Conservation (phyloP, 2,797 vertebrate species). For the Thalassophryne amazonica region DNA sequence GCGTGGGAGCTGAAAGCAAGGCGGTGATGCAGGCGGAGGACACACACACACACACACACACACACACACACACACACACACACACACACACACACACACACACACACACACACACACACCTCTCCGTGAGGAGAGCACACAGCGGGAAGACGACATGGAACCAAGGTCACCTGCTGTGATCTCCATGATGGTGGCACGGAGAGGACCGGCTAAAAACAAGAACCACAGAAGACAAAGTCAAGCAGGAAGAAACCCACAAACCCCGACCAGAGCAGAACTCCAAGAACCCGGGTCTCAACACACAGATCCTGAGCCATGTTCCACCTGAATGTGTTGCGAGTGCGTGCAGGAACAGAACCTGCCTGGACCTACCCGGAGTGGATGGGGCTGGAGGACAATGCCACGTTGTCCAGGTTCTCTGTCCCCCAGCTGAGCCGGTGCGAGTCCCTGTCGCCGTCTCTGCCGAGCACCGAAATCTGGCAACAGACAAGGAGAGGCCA, state of each 20-base stretch:
- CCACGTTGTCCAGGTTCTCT: constrained; percentile 95
- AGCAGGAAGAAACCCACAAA: constrained; percentile 7
- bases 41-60: too few species aligned
- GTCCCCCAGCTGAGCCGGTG: constrained; percentile 91
- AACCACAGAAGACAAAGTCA: constrained; percentile 73
- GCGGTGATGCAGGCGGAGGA: constrained; percentile 48
- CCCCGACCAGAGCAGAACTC: neutral
- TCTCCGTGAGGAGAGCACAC: constrained; percentile 65
- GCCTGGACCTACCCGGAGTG: constrained; percentile 89
- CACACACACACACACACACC: constrained; percentile 56
- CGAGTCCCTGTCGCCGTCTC: constrained; percentile 87
- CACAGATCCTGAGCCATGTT: too few species aligned
- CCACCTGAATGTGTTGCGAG: too few species aligned
- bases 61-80: constrained; percentile 40
- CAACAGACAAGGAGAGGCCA: constrained; percentile 7
- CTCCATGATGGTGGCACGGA: constrained; percentile 93
- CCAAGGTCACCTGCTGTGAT: constrained; percentile 98
- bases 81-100: constrained; percentile 21
- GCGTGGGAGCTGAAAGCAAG: too few species aligned
- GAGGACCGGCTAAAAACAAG: constrained; percentile 90
- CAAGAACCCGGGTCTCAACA: too few species aligned
- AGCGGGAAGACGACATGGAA: constrained; percentile 48
- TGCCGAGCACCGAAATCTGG: constrained; percentile 82
- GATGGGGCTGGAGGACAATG: constrained; percentile 91
- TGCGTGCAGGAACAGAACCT: neutral